Conservation (phyloP, 2,113 vertebrate species). For the Nerophis lumbriciformis region DNA sequence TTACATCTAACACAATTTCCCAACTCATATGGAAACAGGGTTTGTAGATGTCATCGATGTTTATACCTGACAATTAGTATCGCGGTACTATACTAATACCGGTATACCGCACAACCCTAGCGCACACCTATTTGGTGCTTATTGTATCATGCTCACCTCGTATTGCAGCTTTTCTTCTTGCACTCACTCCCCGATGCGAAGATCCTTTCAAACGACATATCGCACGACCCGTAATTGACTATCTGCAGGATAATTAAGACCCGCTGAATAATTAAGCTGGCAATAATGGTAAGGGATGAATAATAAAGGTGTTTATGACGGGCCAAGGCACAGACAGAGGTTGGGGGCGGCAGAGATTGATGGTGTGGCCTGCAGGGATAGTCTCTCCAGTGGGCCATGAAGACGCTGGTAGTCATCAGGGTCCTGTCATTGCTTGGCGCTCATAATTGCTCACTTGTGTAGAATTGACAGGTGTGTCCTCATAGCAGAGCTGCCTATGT, state of each 20-base stretch:
- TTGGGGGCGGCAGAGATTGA: conserved; percentile 47
- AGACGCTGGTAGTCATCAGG: conserved; percentile 49
- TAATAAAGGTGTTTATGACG: conserved; percentile 65
- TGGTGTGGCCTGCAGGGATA: conserved; percentile 55
- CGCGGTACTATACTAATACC: no score
- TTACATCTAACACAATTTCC: no score
- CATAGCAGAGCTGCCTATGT: conserved; percentile 17
- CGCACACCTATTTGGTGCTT: conserved; percentile 20
- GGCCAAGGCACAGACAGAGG: conserved; percentile 27
- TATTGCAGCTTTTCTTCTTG: conserved; percentile 11
- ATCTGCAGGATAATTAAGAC: conserved; percentile 60
- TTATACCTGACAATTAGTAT: no score
- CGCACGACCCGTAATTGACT: conserved; percentile 48
- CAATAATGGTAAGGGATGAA: conserved; percentile 65
- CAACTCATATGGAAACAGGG: no score
- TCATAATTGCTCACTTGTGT: conserved; percentile 48
- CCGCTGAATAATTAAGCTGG: conserved; percentile 67
- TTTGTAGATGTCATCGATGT: no score
- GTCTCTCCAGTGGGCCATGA: conserved; percentile 36
- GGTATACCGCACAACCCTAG: no score
- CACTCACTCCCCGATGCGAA: background rate
- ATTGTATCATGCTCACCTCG: conserved; percentile 28
- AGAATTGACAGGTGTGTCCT: conserved; percentile 48
- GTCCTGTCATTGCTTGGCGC: conserved; percentile 28
- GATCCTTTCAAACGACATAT: conserved; percentile 38